Conservation (phyloP, 1,140 invertebrate genomes). For the Mesaphorura yosii region DNA sequence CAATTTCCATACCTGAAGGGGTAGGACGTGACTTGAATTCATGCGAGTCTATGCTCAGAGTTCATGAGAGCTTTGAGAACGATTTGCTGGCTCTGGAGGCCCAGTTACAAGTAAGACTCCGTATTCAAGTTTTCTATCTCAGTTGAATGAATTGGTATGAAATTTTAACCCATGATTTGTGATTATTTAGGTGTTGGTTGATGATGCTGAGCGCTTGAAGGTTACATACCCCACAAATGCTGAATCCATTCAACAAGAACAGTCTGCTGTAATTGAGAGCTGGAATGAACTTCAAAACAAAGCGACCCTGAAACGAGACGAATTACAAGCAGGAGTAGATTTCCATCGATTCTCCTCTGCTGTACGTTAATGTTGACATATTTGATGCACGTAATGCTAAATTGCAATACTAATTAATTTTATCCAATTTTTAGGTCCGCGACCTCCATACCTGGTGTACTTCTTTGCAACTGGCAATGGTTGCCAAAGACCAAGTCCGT, state of each 20-base stretch:
- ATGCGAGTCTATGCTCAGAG: constrained; percentile 64
- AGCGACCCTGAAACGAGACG: constrained; percentile 61
- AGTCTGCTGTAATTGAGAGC: constrained; percentile 66
- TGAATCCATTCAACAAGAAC: constrained; percentile 70
- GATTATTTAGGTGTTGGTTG: constrained; percentile 58
- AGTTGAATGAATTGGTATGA: neutral
- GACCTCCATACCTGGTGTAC: constrained; percentile 82
- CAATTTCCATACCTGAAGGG: constrained; percentile 67
- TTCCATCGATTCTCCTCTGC: constrained; percentile 74
- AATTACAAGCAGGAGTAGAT: constrained; percentile 74
- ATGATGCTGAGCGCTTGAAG: constrained; percentile 79
- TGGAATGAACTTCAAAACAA: constrained; percentile 78
- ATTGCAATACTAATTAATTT: constrained; percentile 7
- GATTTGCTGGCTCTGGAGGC: constrained; percentile 87
- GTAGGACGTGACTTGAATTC: constrained; percentile 78
- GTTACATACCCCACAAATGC: constrained; percentile 84
- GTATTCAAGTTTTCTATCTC: too few relatives aligned
- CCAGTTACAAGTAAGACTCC: constrained; percentile 56
- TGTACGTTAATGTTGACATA: constrained; percentile 36
- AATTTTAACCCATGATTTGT: constrained; percentile 3
- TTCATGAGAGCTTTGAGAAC: constrained; percentile 90
- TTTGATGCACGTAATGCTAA: constrained; percentile 13
- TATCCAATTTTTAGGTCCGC: constrained; percentile 61
- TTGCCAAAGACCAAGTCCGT: constrained; percentile 66
- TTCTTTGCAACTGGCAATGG: constrained; percentile 64